A percentile compares a stretch with the other conserved stretches of the same genome.
Conservation (phyloP, 2,888 invertebrate genomes). For the Deroplatys truncata region DNA sequence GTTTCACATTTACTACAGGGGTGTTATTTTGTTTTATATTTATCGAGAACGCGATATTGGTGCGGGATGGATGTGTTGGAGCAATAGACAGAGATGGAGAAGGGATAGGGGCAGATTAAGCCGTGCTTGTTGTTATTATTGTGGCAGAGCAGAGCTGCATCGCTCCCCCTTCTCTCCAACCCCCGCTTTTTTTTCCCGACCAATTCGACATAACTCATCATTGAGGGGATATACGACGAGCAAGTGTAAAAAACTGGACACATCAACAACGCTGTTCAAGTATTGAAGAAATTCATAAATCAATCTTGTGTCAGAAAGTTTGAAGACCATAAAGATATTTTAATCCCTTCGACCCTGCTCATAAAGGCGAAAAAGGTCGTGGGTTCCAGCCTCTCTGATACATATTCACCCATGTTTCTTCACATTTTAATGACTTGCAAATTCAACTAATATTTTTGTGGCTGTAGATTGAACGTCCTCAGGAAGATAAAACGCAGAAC, state of each 20-base stretch:
- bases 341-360: too few relatives aligned
- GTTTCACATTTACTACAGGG: not conserved
- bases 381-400: too few relatives aligned
- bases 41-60: not conserved
- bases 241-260: not conserved
- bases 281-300: not conserved
- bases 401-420: too few relatives aligned
- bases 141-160: not conserved
- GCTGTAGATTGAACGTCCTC: too few relatives aligned
- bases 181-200: not conserved
- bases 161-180: not conserved
- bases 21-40: not conserved
- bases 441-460: too few relatives aligned
- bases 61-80: not conserved
- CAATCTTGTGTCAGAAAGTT: not conserved
- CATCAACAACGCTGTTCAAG: not conserved
- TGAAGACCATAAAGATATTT: too few relatives aligned
- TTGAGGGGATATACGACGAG: not conserved
- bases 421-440: too few relatives aligned
- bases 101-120: not conserved
- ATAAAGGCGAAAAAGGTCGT: too few relatives aligned
- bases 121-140: not conserved
- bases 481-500: too few relatives aligned
- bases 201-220: not conserved
- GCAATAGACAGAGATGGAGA: not conserved